Conservation (phyloP, 2,888 invertebrate species). For the Himalopsyche kuldschensis region DNA sequence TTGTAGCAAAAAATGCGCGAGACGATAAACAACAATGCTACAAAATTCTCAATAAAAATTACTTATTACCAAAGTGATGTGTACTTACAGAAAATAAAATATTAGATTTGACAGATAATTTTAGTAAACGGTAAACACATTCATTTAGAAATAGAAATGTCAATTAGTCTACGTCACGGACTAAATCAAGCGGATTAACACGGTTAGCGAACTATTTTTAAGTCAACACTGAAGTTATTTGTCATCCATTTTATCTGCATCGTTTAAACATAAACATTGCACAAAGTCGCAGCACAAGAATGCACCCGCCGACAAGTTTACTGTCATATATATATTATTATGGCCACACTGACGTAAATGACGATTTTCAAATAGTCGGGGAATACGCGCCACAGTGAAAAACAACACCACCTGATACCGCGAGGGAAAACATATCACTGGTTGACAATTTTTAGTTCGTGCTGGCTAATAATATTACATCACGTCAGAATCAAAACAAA, state of each 20-base stretch:
- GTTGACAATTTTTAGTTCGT: background rate
- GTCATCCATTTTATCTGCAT: background rate
- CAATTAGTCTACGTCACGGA: background rate
- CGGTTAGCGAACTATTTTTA: background rate
- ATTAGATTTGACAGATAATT: background rate
- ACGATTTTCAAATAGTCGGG: background rate
- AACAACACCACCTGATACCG: background rate
- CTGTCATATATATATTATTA: background rate
- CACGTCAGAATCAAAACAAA: background rate
- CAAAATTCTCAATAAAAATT: no score
- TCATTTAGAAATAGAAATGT: background rate
- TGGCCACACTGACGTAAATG: background rate
- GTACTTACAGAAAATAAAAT: background rate
- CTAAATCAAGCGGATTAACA: background rate
- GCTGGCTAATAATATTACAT: background rate
- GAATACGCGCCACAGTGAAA: background rate
- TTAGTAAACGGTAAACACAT: background rate
- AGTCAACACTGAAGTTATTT: background rate
- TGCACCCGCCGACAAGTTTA: background rate
- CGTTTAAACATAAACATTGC: background rate
- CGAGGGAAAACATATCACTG: background rate
- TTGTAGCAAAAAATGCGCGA: no score
- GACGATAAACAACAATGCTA: no score
- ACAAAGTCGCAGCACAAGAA: background rate
- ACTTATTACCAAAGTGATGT: no score